phyloP scores from a whole-genome alignment of 2,888 invertebrate species.

The Scaptomyza flava region DNA sequence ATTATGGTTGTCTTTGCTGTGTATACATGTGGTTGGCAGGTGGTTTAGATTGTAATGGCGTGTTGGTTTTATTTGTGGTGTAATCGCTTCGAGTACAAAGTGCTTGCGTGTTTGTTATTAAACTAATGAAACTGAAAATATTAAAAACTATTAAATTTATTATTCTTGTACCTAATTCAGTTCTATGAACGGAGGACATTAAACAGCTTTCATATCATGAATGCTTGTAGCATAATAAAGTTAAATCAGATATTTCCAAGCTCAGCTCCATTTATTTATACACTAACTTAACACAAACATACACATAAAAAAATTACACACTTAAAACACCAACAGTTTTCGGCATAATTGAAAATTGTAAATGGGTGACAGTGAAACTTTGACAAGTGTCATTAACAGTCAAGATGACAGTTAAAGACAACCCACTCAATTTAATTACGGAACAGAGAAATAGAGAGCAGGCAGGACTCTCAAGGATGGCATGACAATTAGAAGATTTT shows the following conservation, averaged over 20 bases:
- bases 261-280: constrained; percentile 54
- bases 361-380: constrained; percentile 34
- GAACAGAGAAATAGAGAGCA: neutral
- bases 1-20: neutral
- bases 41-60: neutral
- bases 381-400: constrained; percentile 49
- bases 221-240: neutral
- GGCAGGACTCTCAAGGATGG: neutral
- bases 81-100: constrained; percentile 24
- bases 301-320: neutral
- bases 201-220: too few relatives aligned
- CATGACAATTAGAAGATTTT: constrained; percentile 40
- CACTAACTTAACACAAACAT: constrained; percentile 36
- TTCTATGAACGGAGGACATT: neutral
- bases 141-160: too few relatives aligned
- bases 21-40: neutral
- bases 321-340: neutral
- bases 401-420: constrained; percentile 7
- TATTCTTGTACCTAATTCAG: neutral
- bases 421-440: neutral
- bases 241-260: constrained; percentile 14
- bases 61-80: constrained; percentile 9
- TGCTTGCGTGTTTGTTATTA: constrained; percentile 42
- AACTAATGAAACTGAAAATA: constrained; percentile 37
- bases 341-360: constrained; percentile 45